Percentiles rank a stretch among this genome's conserved stretches.
Evolutionary conservation across 2,888 invertebrate species (phyloP).

Genomic region (Malacosoma neustria): DNA sequence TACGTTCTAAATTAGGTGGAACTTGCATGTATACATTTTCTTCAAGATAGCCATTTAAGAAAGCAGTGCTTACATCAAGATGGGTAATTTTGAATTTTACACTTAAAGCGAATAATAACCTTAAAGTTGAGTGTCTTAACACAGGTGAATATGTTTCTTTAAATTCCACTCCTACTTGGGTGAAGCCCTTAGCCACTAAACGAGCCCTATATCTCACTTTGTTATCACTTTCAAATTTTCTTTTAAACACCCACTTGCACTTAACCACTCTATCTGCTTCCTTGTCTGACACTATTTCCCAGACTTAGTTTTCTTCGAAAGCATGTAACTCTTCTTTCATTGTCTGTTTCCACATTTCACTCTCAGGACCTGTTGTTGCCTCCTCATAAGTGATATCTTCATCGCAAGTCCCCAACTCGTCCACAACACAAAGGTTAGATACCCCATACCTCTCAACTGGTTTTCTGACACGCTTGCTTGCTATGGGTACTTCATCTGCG

Average conservation of each 20-base stretch:
- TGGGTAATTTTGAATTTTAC: too few species aligned
- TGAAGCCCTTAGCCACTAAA: conserved; percentile 8
- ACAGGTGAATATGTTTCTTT: conserved; percentile 6
- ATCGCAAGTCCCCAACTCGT: neutral
- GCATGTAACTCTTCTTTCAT: conserved; percentile 13
- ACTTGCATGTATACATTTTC: conserved; percentile 3
- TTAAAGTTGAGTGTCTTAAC: conserved; percentile 3
- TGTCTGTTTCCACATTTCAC: conserved; percentile 10
- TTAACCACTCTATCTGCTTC: conserved; percentile 3
- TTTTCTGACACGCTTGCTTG: conserved; percentile 1
- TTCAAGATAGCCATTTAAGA: conserved; percentile 5
- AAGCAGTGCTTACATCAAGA: conserved; percentile 6
- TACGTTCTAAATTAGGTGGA: conserved; percentile 2
- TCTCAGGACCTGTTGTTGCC: conserved; percentile 10
- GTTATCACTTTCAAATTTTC: conserved; percentile 4
- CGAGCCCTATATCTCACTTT: conserved; percentile 6
- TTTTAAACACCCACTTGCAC: conserved; percentile 5
- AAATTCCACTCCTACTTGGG: conserved; percentile 6
- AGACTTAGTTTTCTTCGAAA: conserved; percentile 14
- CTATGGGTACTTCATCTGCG: neutral
- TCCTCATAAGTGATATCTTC: conserved; percentile 3
- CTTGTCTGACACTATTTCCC: conserved; percentile 16
- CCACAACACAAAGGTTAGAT: conserved; percentile 2
- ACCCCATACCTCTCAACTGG: conserved; percentile 4
- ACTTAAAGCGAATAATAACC: conserved; percentile 6